A percentile compares a stretch with the other conserved stretches of the same genome.
phyloP scores from a whole-genome alignment of 2,797 vertebrate species.

The Lepilemur ruficaudatus region DNA sequence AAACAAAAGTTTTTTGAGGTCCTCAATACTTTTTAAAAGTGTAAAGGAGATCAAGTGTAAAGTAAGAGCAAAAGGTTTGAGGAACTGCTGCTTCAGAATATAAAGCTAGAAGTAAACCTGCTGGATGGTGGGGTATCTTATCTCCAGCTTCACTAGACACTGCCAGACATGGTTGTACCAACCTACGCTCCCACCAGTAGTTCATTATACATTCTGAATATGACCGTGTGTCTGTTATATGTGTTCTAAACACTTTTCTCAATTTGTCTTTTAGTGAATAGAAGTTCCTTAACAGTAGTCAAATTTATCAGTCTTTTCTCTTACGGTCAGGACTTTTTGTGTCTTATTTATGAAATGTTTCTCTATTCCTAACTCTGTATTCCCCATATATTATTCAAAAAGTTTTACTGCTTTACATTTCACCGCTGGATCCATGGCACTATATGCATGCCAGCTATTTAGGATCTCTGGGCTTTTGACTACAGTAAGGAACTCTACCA shows the following conservation, averaged over 20 bases:
- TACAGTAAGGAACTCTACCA: neutral
- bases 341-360: neutral
- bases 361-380: neutral
- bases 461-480: neutral
- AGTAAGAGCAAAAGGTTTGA: neutral
- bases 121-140: neutral
- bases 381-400: neutral
- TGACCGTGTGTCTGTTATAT: neutral
- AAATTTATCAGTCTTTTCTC: neutral
- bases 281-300: conserved; percentile 3
- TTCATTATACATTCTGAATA: neutral
- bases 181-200: neutral
- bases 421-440: neutral
- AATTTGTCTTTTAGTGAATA: conserved; percentile 14
- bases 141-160: neutral
- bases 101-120: neutral
- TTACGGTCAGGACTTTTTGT: neutral
- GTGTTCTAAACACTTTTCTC: conserved; percentile 22
- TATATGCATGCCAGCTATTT: neutral
- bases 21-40: neutral
- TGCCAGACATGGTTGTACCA: neutral
- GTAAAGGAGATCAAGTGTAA: neutral
- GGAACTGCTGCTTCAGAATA: neutral
- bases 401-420: neutral
- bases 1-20: conserved; percentile 33